phyloP scores from a whole-genome alignment of 2,797 vertebrate genomes.

The Nannoperca obscura region DNA sequence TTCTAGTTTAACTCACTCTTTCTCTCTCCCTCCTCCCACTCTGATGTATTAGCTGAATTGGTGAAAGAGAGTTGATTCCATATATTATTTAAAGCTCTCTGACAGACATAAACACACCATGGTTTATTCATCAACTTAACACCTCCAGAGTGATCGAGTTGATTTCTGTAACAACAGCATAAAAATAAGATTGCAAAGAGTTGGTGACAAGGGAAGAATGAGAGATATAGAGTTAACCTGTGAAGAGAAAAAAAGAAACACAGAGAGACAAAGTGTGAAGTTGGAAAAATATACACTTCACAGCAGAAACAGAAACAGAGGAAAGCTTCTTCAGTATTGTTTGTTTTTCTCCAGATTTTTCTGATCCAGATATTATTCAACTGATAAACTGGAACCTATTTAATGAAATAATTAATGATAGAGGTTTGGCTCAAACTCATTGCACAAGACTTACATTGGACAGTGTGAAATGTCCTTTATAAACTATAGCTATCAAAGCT shows the following conservation, averaged over 20 bases:
- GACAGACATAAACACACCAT: conserved; percentile 18
- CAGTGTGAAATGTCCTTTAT: background rate
- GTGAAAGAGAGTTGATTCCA: background rate
- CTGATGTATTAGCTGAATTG: conserved; percentile 9
- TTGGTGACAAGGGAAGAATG: background rate
- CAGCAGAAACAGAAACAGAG: background rate
- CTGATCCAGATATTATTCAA: no score
- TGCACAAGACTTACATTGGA: background rate
- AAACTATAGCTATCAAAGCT: background rate
- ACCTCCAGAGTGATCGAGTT: background rate
- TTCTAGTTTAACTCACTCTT: background rate
- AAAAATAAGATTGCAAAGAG: conserved; percentile 11
- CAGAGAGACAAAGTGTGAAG: background rate
- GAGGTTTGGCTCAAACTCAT: background rate
- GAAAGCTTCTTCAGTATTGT: no score
- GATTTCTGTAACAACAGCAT: background rate
- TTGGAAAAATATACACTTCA: background rate
- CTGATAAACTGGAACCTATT: background rate
- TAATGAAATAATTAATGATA: background rate
- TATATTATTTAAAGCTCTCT: conserved; percentile 21
- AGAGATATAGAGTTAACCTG: background rate
- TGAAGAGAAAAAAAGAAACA: background rate
- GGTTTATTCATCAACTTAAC: conserved; percentile 27
- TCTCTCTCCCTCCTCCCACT: background rate
- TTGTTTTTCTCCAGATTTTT: background rate